Evolutionary conservation across 1,140 invertebrate species (phyloP), one percentile per base, ranked within the genome.

Genomic region (Mya arenaria): DNA sequence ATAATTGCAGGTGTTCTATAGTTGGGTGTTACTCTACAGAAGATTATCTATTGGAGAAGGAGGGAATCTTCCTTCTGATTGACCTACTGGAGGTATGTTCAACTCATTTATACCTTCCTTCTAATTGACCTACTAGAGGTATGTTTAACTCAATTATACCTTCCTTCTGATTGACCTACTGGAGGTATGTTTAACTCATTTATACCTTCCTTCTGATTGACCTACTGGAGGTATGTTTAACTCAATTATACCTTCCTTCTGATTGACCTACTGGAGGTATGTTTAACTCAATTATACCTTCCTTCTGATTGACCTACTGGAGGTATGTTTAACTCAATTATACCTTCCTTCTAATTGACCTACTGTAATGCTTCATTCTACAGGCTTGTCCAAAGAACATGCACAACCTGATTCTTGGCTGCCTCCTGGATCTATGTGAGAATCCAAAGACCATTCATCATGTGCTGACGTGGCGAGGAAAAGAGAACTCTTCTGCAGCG

Each of bases 111-210:
- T 30, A 89, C 92, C 13, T 92, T 91, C 81, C 84, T 92, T 28
- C 81, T 93, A 23, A 86, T 93, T 63, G 92, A 93, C 84, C 86
- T 93, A 19, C 72, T 93, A 25, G 89, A 93, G 90, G 92, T 92
- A 69, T 78, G 44, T 17, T n/a, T n/a, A n/a, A n/a, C n/a, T n/a
- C n/a, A n/a, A n/a, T n/a, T n/a, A n/a, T n/a, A 89, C 92, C 13
- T 92, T 91, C 81, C 84, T 92, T 28, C 81, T 93, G 25, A 86
- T 93, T 63, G 92, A 93, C 84, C 86, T 93, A 19, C 72, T 93
- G 23, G 89, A 93, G 90, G 92, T 92, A 69, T 78, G 44, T 17
- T n/a, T n/a, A n/a, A n/a, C n/a, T n/a, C n/a, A n/a, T n/a, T n/a
- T n/a, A n/a, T n/a, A 89, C 92, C 13, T 92, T 91, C 81, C 84